Percentiles rank a stretch among this genome's conserved stretches.
phyloP scores from a whole-genome alignment of 2,888 invertebrate species.

The Pyralis farinalis region DNA sequence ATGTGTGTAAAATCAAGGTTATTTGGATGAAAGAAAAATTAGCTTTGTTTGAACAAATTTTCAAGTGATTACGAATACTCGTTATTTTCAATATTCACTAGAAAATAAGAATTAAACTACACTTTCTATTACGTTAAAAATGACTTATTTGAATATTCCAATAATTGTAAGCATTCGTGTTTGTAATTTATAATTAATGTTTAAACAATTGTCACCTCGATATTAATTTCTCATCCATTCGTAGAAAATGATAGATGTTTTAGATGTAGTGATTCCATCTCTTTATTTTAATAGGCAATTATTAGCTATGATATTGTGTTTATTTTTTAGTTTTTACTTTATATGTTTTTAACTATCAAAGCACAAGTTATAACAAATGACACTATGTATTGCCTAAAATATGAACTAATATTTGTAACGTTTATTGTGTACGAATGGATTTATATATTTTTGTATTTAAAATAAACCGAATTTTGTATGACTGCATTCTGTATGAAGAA shows the following conservation, averaged over 20 bases:
- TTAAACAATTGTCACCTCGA: neutral
- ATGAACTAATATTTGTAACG: neutral
- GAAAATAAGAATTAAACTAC: no score
- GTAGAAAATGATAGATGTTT: neutral
- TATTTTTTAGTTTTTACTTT: neutral
- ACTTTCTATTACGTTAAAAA: no score
- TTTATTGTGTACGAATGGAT: constrained; percentile 1
- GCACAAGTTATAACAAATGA: neutral
- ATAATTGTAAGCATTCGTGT: constrained; percentile 16
- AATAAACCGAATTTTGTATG: neutral
- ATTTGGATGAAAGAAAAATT: no score
- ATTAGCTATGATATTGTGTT: neutral
- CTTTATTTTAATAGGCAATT: neutral
- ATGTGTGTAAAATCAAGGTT: no score
- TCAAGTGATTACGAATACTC: no score
- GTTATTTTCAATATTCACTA: no score
- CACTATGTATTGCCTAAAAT: neutral
- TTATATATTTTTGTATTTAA: neutral
- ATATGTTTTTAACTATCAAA: constrained; percentile 1
- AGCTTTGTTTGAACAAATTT: no score
- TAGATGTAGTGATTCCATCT: neutral
- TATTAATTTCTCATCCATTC: neutral
- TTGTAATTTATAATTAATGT: constrained; percentile 1
- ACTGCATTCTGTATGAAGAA: neutral
- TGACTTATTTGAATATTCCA: constrained; percentile 15